Percentiles rank a stretch among this genome's conserved stretches.
These are phyloP conservation scores for Clupea harengus DNA, from an alignment of 2,113 vertebrate species.

Conservation along the genomic window DNA sequence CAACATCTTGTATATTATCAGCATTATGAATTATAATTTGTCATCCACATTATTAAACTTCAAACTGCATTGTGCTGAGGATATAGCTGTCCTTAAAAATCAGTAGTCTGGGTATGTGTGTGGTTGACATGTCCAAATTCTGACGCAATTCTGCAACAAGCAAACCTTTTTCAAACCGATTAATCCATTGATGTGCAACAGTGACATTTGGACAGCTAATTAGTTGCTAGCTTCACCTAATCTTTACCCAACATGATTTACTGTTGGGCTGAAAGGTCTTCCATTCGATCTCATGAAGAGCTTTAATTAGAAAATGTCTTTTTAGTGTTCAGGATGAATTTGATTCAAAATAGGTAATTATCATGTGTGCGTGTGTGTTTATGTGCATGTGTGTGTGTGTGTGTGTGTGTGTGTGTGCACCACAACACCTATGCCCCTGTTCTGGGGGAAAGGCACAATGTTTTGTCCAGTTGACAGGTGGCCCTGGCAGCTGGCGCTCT, in stretches of 20 bases:
- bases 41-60: not conserved
- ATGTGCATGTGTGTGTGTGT: not conserved
- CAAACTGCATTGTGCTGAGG: not conserved
- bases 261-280: not conserved
- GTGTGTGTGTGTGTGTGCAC: not conserved
- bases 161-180: not conserved
- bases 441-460: not conserved
- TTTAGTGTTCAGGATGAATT: not conserved
- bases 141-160: not conserved
- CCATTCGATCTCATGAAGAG: not conserved
- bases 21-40: not conserved
- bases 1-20: not conserved
- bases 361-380: not conserved
- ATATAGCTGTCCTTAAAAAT: not conserved
- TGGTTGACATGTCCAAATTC: not conserved
- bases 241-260: conserved; percentile 2
- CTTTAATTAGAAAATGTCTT: not conserved
- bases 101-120: not conserved
- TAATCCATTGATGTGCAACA: not conserved
- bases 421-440: not conserved
- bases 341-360: not conserved
- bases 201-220: not conserved
- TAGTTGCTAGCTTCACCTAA: not conserved
- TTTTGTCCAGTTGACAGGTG: conserved; percentile 4
- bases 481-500: not conserved